Conservation (phyloP, 2,888 invertebrate species). For the Ornithoptera alexandrae region DNA sequence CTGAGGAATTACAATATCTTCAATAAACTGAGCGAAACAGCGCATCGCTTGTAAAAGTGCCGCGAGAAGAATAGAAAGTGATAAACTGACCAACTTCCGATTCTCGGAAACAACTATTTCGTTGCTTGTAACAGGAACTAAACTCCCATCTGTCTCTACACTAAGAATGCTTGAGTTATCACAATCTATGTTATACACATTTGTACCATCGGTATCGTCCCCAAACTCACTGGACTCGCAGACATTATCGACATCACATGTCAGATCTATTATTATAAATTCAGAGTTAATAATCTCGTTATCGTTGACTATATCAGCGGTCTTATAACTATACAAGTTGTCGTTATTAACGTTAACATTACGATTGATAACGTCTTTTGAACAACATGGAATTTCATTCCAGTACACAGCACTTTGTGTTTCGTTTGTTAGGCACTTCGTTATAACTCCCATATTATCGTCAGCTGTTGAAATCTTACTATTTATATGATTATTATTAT, state of each 20-base stretch:
- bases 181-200: conserved; percentile 55
- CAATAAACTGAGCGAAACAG: conserved; percentile 81
- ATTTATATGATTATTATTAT: conserved; percentile 45
- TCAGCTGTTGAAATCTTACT: conserved; percentile 49
- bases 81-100: conserved; percentile 80
- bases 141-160: conserved; percentile 59
- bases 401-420: conserved; percentile 58
- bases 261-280: conserved; percentile 72
- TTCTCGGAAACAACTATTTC: conserved; percentile 67
- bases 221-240: conserved; percentile 46
- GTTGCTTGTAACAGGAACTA: conserved; percentile 72
- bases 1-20: conserved; percentile 78
- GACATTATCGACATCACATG: conserved; percentile 60
- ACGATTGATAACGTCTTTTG: conserved; percentile 59
- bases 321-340: conserved; percentile 39
- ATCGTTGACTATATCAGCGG: conserved; percentile 33
- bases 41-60: conserved; percentile 82
- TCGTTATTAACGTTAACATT: conserved; percentile 50
- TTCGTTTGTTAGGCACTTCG: conserved; percentile 73
- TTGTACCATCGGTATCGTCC: conserved; percentile 51
- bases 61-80: conserved; percentile 80
- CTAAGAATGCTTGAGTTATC: conserved; percentile 61
- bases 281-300: conserved; percentile 46
- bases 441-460: conserved; percentile 54
- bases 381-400: conserved; percentile 77